Evolutionary conservation across 2,797 vertebrate genomes (phyloP), one percentile per base, ranked within the genome.

Genomic region (Tokudaia muenninki): DNA sequence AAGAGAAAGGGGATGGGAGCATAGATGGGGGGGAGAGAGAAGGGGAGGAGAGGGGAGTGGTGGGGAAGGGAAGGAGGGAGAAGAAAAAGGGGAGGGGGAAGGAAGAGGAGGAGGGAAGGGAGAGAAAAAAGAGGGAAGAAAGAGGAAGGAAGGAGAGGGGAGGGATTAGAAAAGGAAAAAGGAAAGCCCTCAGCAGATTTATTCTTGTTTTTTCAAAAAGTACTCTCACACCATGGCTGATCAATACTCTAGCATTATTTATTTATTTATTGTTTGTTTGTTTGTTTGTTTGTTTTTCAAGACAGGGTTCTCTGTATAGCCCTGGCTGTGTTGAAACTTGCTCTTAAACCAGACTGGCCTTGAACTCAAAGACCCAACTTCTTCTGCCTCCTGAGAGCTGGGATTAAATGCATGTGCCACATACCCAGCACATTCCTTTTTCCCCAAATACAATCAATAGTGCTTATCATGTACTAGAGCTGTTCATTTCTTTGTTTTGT

Each of bases 31-130:
- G 37, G 26, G 4, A 14, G 50, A 11, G 17, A 31, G 9, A n/a
- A 10, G 50, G 9, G 4, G 9, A 55, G 31, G 9, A 6, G 6
- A 22, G 31, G 4, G 5, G 6, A 10, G 10, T 6, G 22, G 21
- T 12, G 12, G 5, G 13, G 24, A 6, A 13, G 13, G 26, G 41
- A 41, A 17, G 70, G 11, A 12, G 11, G 11, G 10, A 26, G 22
- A 14, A 26, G 22, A 13, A 44, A 75, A 44, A 75, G 6, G 41
- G 31, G 75, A 8, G 14, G 3, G 31, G 50, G 14, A 26, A 16
- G 47, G 29, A 50, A 17, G 12, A 16, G 9, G 26, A 29, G 52
- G 3, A 37, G 16, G 67, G 6, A 50, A 3, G 44, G 5, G 6
- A 8, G 10, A 29, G 34, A 6, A 37, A 37, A 3, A 37, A n/a